Conservation (phyloP, 2,797 vertebrate species). For the Falco biarmicus region DNA sequence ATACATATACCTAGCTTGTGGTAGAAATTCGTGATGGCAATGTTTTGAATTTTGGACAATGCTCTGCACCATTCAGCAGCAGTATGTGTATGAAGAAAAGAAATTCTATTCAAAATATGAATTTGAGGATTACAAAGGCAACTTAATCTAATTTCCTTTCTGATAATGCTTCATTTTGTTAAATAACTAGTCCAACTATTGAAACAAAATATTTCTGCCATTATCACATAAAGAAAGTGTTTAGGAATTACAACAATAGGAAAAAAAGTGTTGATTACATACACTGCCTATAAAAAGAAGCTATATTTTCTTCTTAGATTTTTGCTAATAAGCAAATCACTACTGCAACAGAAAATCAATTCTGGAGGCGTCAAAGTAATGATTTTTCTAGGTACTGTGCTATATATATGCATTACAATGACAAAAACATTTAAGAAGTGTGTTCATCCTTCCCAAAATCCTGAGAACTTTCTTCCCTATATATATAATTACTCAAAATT, state of each 20-base stretch:
- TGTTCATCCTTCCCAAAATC: neutral
- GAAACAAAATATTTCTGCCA: neutral
- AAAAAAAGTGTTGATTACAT: neutral
- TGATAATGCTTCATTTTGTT: neutral
- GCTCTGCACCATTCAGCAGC: neutral
- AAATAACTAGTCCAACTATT: neutral
- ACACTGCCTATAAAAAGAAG: neutral
- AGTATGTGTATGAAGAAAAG: neutral
- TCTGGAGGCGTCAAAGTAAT: conserved; percentile 45
- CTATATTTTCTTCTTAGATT: conserved; percentile 24
- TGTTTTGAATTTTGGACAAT: neutral
- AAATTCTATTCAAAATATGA: neutral
- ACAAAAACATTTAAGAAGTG: neutral
- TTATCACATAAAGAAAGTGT: neutral
- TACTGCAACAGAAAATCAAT: conserved; percentile 51
- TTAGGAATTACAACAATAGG: neutral
- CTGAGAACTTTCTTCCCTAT: neutral
- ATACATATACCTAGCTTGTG: neutral
- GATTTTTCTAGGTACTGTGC: conserved; percentile 49
- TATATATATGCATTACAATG: conserved; percentile 12
- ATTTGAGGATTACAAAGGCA: neutral
- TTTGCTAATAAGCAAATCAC: conserved; percentile 44
- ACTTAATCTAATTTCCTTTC: neutral
- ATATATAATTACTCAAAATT: neutral
- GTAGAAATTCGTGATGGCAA: neutral